Percentiles rank a stretch among this genome's conserved stretches.
These are phyloP conservation scores for Bedellia somnulentella DNA, from an alignment of 2,888 invertebrate species.

Conservation along the genomic window DNA sequence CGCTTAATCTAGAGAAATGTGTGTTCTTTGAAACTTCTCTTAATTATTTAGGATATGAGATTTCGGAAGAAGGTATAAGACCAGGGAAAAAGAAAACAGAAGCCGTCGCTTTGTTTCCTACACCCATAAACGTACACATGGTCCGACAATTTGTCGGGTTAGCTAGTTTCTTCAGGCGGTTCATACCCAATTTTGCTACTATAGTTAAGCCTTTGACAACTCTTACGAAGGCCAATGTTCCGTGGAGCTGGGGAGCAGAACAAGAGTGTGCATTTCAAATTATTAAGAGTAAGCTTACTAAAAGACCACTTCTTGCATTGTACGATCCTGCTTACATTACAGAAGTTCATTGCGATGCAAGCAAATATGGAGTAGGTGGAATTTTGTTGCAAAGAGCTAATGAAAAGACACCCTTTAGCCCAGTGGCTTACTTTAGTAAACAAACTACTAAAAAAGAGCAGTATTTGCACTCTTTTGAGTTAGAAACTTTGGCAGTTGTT, in stretches of 20 bases:
- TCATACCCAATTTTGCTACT: constrained; percentile 13
- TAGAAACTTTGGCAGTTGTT: constrained; percentile 20
- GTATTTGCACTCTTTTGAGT: constrained; percentile 20
- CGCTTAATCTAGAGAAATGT: constrained; percentile 8
- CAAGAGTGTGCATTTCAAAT: constrained; percentile 8
- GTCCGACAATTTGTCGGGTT: constrained; percentile 17
- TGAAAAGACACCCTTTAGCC: constrained; percentile 11
- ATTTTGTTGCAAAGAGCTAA: constrained; percentile 13
- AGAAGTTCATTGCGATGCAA: constrained; percentile 17
- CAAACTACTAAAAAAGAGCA: constrained; percentile 17
- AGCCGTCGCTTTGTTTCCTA: constrained; percentile 7
- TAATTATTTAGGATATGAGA: constrained; percentile 8
- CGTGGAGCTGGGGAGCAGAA: constrained; percentile 10
- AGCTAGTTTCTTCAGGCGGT: constrained; percentile 14
- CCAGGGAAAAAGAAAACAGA: constrained; percentile 6
- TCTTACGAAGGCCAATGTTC: constrained; percentile 10
- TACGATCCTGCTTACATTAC: constrained; percentile 10
- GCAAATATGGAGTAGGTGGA: constrained; percentile 14
- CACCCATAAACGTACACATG: constrained; percentile 12
- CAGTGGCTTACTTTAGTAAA: constrained; percentile 18
- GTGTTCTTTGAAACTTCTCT: constrained; percentile 1
- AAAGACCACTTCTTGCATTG: constrained; percentile 6
- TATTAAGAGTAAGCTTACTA: constrained; percentile 7
- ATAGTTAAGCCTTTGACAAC: constrained; percentile 13
- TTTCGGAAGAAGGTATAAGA: constrained; percentile 4